Conservation (phyloP, 1,140 invertebrate genomes). For the Apis laboriosa region DNA sequence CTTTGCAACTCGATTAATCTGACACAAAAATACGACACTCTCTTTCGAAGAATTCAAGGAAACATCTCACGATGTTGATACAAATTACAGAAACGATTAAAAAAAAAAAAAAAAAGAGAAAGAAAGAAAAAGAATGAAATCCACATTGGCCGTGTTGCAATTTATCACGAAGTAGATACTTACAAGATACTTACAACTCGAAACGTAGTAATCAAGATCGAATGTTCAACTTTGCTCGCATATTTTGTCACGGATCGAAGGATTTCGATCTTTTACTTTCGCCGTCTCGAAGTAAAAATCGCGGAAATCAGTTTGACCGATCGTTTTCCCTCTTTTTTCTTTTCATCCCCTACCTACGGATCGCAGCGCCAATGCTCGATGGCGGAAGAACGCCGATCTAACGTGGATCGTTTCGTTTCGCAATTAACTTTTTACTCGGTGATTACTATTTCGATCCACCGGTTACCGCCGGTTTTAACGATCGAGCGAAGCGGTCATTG, state of each 20-base stretch:
- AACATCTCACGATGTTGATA: no score
- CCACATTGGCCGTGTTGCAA: not conserved
- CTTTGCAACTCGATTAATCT: no score
- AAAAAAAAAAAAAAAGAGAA: not conserved
- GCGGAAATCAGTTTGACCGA: conserved; percentile 3
- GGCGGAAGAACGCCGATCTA: not conserved
- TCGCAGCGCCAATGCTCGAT: not conserved
- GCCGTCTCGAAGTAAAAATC: conserved; percentile 19
- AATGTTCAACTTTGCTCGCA: not conserved
- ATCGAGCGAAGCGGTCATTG: not conserved
- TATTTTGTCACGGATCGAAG: conserved; percentile 54
- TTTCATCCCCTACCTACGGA: not conserved
- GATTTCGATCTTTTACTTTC: conserved; percentile 44
- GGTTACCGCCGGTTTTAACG: not conserved
- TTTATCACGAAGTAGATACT: not conserved
- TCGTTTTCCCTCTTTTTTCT: not conserved
- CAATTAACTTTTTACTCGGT: not conserved
- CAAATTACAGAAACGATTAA: no score
- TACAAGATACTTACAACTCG: no score
- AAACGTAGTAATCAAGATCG: not conserved
- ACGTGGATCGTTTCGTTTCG: not conserved
- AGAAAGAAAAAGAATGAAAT: not conserved
- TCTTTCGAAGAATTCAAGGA: no score
- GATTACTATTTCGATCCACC: not conserved
- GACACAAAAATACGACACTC: no score